phyloP scores from a whole-genome alignment of 2,888 invertebrate species.

The Phaedon cochleariae region DNA sequence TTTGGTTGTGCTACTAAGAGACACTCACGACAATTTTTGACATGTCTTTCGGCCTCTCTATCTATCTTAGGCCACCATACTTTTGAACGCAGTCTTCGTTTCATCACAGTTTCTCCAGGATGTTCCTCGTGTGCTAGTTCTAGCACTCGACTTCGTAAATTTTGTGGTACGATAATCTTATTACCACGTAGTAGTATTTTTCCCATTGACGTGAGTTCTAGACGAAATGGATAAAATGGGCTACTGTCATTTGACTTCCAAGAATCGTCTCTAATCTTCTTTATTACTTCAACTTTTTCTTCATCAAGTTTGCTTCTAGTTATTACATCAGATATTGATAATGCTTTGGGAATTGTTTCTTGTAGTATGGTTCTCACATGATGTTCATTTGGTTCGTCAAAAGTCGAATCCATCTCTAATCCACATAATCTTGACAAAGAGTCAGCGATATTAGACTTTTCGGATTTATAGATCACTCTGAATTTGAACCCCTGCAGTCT shows the following conservation, averaged over 20 bases:
- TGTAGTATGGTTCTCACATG: conserved; percentile 5
- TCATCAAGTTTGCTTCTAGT: neutral
- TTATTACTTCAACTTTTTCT: conserved; percentile 13
- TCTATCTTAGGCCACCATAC: conserved; percentile 38
- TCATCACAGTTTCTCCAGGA: conserved; percentile 35
- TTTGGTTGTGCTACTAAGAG: conserved; percentile 30
- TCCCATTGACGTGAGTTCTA: neutral
- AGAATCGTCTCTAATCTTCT: conserved; percentile 22
- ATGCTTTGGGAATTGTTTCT: conserved; percentile 12
- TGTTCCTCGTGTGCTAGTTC: conserved; percentile 35
- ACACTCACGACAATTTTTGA: conserved; percentile 35
- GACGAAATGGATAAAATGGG: conserved; percentile 24
- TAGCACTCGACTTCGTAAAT: conserved; percentile 7
- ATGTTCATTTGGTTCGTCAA: conserved; percentile 20
- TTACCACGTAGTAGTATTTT: neutral
- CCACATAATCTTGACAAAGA: neutral
- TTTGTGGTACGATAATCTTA: conserved; percentile 2
- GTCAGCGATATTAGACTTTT: neutral
- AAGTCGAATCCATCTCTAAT: neutral
- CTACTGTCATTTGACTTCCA: conserved; percentile 28
- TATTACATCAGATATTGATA: conserved; percentile 6
- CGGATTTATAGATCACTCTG: neutral
- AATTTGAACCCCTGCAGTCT: neutral
- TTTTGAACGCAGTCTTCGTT: conserved; percentile 31
- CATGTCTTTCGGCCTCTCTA: conserved; percentile 31